Conservation (phyloP, 64 coral and sea anemone genomes). For the Orbicella faveolata region DNA sequence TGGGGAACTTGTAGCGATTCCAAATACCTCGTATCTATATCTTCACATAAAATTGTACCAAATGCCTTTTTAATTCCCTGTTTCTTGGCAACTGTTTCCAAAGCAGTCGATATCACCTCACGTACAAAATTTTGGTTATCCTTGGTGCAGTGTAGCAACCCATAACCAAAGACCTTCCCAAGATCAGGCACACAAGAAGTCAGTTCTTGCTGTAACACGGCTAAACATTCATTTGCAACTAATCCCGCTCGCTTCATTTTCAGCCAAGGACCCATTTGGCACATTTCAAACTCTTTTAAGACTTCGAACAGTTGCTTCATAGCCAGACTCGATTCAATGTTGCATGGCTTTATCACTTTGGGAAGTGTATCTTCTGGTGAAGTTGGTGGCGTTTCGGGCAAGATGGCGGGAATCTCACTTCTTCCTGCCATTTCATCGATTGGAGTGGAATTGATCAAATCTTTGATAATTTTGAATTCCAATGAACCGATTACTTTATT, state of each 20-base stretch:
- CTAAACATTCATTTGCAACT: not conserved
- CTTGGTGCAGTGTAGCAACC: conserved; percentile 1
- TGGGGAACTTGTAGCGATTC: conserved; percentile 9
- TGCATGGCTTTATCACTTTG: no score
- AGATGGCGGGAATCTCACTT: not conserved
- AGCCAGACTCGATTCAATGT: no score
- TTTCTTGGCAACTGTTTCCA: conserved; percentile 15
- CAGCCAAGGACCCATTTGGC: not conserved
- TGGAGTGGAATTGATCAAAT: not conserved
- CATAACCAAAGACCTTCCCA: conserved; percentile 33
- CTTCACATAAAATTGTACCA: not conserved
- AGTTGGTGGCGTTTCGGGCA: not conserved
- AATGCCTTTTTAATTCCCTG: conserved; percentile 21
- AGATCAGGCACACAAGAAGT: not conserved
- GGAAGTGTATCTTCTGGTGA: not conserved
- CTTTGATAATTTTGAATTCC: no score
- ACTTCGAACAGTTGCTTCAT: not conserved
- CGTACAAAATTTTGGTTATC: not conserved
- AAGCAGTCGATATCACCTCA: conserved; percentile 22
- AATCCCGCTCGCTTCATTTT: not conserved
- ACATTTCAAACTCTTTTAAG: not conserved
- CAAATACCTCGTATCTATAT: not conserved
- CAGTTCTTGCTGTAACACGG: not conserved
- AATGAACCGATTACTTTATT: not conserved
- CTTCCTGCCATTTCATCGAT: not conserved